These are phyloP conservation scores for Pecten maximus DNA, from an alignment of 2,888 invertebrate species.

Conservation along the genomic window DNA sequence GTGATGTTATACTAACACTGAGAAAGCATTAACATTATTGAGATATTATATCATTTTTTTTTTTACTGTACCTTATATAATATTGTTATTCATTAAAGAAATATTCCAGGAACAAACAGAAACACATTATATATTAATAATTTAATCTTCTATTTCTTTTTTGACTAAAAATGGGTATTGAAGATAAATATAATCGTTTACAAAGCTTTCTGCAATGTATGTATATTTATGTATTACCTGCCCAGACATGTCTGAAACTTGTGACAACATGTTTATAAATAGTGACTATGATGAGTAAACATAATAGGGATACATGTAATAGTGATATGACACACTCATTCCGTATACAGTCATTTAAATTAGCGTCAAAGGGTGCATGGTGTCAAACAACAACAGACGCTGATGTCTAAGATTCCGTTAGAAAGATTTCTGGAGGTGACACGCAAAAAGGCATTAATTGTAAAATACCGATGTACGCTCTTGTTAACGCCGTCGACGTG, in stretches of 20 bases:
- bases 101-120: no score
- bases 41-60: no score
- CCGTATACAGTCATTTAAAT: not conserved
- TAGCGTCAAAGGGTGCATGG: not conserved
- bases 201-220: not conserved
- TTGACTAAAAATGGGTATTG: no score
- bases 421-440: not conserved
- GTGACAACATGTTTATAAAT: constrained; percentile 3
- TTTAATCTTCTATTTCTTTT: no score
- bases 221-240: not conserved
- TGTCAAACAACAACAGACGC: not conserved
- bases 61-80: no score
- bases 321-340: not conserved
- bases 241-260: not conserved
- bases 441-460: not conserved
- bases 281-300: not conserved
- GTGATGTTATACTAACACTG: no score
- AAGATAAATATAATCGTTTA: not conserved
- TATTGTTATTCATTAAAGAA: no score
- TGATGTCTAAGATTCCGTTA: not conserved
- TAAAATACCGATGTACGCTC: constrained; percentile 14
- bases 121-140: no score
- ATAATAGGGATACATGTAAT: not conserved
- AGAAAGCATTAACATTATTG: no score
- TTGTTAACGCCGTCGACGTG: not conserved